phyloP scores from a whole-genome alignment of 2,888 invertebrate species.

The Ptycholaimellus sp. region DNA sequence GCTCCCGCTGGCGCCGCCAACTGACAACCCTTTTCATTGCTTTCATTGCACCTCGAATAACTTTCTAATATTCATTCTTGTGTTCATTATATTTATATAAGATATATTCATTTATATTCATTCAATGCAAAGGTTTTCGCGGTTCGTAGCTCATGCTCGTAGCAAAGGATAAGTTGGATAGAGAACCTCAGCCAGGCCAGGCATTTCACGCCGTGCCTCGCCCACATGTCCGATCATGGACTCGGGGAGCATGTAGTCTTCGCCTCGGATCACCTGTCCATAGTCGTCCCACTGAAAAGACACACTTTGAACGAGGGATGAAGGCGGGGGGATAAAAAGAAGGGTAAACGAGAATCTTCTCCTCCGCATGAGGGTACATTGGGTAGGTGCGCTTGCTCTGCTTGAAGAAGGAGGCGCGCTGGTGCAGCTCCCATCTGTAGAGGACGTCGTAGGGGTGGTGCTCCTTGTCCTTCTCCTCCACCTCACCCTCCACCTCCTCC shows the following conservation, averaged over 20 bases:
- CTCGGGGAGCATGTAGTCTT: constrained; percentile 65
- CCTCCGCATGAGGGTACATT: constrained; percentile 83
- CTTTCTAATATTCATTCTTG: too few species aligned
- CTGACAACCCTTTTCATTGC: constrained; percentile 5
- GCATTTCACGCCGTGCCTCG: constrained; percentile 14
- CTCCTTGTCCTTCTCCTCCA: constrained; percentile 15
- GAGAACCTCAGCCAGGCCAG: constrained; percentile 17
- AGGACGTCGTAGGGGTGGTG: constrained; percentile 9
- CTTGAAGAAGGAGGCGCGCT: constrained; percentile 45
- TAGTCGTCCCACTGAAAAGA: constrained; percentile 68
- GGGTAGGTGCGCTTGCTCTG: constrained; percentile 69
- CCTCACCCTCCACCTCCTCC: constrained; percentile 18
- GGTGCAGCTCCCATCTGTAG: constrained; percentile 10
- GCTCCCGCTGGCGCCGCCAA: not conserved
- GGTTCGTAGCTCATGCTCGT: too few species aligned
- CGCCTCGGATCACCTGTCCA: constrained; percentile 72
- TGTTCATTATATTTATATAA: too few species aligned
- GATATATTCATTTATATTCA: too few species aligned
- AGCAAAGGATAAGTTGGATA: constrained; percentile 33
- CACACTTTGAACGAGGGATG: not conserved
- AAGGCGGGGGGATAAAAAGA: not conserved
- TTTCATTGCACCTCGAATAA: too few species aligned
- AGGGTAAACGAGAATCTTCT: constrained; percentile 28
- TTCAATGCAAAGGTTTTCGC: too few species aligned
- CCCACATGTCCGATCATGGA: constrained; percentile 2